Base-by-base conservation (phyloP, 2,888 invertebrate genomes). In the Punctoribates punctum region DNA sequence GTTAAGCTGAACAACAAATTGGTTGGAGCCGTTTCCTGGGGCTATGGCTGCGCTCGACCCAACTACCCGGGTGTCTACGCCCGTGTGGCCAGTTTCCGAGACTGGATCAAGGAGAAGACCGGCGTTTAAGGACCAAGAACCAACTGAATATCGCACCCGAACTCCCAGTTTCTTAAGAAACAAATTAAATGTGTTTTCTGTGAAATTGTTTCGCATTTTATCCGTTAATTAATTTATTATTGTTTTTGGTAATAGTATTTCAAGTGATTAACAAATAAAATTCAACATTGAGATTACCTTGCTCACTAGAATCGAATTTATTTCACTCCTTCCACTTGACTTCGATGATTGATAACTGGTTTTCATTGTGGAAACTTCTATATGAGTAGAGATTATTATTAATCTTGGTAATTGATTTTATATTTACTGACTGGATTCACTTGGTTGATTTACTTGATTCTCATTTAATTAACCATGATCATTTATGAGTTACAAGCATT, bases 11-110 rank as follows among this genome's bases (percentile, higher is more conserved):
- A 48, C 17, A 38, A 62, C 9, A 77, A 75, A 60, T 54, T 81
- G 48, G 78, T 80, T 9, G 81, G 81, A 9, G 77, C 81, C 46
- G 81, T 81, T 17, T 81, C 81, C 5, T 81, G 79, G 75, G 81
- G 81, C 8, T 78, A 78, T 48, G 80, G 79, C 13, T 81, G 81
- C 74, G 81, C 78, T 17, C 77, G 77, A 20, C 78, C 80, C 8
- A 79, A 76, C n/a, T 81, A 77, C 70, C 79, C 80, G 11, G 81
- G 81, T 15, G 80, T 81, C 13, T 81, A 81, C 75, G 78, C 80
- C 11, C 78, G 79, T 60, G 80, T 81, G 17, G 73, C 81, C 9
- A 78, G 79, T 42, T 81, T 79, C 62, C 62, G 79, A 9, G 79
- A 79, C 65, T 81, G 81, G 81, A 79, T 81, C 65, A 57, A 62